phyloP scores from a whole-genome alignment of 37 sponge, comb jelly and placozoan species.

The Ianthella basta region DNA sequence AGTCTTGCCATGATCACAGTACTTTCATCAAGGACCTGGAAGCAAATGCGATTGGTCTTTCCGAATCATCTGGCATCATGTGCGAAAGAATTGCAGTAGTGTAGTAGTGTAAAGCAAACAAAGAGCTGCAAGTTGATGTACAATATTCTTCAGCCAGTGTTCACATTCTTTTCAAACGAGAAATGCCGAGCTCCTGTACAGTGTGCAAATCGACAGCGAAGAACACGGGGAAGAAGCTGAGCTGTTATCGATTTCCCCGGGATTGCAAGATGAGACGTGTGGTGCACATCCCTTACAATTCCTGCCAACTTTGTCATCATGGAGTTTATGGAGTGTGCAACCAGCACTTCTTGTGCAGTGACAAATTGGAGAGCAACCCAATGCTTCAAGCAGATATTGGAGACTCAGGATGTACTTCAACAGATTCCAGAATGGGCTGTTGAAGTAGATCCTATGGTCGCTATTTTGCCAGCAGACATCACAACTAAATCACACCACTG shows the following conservation, averaged over 20 bases:
- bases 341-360: not conserved
- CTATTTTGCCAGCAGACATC: too few relatives aligned
- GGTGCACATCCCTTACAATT: not conserved
- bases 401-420: too few relatives aligned
- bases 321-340: not conserved
- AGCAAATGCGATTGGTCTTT: too few relatives aligned
- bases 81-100: too few relatives aligned
- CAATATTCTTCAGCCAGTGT: not conserved
- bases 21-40: too few relatives aligned
- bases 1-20: too few relatives aligned
- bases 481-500: too few relatives aligned
- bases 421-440: too few relatives aligned
- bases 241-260: not conserved
- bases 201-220: not conserved
- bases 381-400: not conserved
- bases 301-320: not conserved
- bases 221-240: slow-evolving; percentile 12
- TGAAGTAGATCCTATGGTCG: too few relatives aligned
- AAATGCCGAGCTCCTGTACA: slow-evolving; percentile 1
- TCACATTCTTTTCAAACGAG: not conserved
- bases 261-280: not conserved
- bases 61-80: too few relatives aligned
- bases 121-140: not conserved
- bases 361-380: slow-evolving; percentile 1
- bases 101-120: not conserved